Evolutionary conservation across 1,140 invertebrate genomes (phyloP), one percentile per base, ranked within the genome.

Genomic region (Orussus abietinus): DNA sequence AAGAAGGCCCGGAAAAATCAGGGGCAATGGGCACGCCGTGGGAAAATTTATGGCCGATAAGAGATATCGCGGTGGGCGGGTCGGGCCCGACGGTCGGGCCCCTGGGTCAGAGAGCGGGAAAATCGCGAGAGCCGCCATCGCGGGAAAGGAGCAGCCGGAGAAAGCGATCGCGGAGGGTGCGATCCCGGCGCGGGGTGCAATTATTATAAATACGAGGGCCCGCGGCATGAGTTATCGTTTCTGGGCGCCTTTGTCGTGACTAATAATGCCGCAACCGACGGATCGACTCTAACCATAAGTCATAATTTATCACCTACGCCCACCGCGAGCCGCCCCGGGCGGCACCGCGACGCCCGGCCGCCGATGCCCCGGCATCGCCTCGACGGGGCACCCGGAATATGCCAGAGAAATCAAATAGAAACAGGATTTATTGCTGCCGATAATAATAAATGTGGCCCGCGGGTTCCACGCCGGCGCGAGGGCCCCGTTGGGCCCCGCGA

Each of bases 121-220:
- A n/a, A n/a, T n/a, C n/a, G n/a, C n/a, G n/a, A n/a, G n/a, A n/a
- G n/a, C n/a, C n/a, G n/a, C n/a, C n/a, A n/a, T n/a, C n/a, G n/a
- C n/a, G n/a, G n/a, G n/a, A n/a, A n/a, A n/a, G n/a, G n/a, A n/a
- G n/a, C n/a, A n/a, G 29, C 32, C 35, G 36, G 45, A 39, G 22
- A 29, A 33, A 14, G 25, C 11, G n/a, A 14, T 12, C 14, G 22
- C 36, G 38, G 26, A 25, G 22, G 6, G 22, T 6, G 22, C 6
- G 22, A 25, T 7, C 6, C 6, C 6, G 22, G 22, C 6, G 30
- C 41, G 42, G 32, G 28, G 14, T 55, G 50, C 47, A 58, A 53
- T 57, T 59, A 57, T 59, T 58, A 45, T 53, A 53, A 59, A 59
- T 56, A 51, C 49, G 53, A 37, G 22, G 40, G n/a, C 29, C 38